Base-by-base conservation (phyloP, 2,113 vertebrate species). In the Ciconia maguari region DNA sequence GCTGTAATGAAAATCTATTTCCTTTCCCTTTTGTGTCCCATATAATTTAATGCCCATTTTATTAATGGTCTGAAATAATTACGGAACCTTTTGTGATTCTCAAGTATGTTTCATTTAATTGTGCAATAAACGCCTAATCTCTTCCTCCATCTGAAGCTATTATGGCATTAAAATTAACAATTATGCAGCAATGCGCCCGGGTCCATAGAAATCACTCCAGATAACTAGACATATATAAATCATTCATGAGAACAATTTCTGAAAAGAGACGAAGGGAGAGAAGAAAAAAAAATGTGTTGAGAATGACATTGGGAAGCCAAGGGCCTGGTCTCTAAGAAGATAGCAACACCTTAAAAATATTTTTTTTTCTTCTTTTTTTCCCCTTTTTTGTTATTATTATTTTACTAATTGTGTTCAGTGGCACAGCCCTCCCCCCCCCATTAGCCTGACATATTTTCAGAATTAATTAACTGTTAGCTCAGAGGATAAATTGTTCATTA, bases 11-110 rank as follows among this genome's bases (percentile, higher is more conserved):
- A 99, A 99, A 99, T 99, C 99, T 99, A 99, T 99, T 99, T 99
- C 99, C 99, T 99, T 99, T 99, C 99, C 99, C 99, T 99, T 99
- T 99, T 99, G 99, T 99, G 99, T 99, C 99, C 99, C 99, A 99
- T 99, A 99, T 99, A 99, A 99, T 99, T 99, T 99, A 99, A 99
- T 99, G 99, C 99, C 99, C 99, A 99, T 99, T 99, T 99, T 99
- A 99, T 99, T 99, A 99, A 99, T 99, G 99, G 99, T 99, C 99
- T 99, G 99, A 99, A 99, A 99, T 99, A 99, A 99, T 99, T 99
- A 99, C 98, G 99, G 99, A 99, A 99, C 98, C 99, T 99, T 99
- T 99, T 99, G 99, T 99, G 99, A 99, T 99, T 99, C 99, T 99
- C 99, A 99, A 99, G 99, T 99, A 99, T 99, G 99, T 99, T 99